A percentile compares a stretch with the other conserved stretches of the same genome.
Conservation (phyloP, 2,797 vertebrate species). For the Sebastes cheni region DNA sequence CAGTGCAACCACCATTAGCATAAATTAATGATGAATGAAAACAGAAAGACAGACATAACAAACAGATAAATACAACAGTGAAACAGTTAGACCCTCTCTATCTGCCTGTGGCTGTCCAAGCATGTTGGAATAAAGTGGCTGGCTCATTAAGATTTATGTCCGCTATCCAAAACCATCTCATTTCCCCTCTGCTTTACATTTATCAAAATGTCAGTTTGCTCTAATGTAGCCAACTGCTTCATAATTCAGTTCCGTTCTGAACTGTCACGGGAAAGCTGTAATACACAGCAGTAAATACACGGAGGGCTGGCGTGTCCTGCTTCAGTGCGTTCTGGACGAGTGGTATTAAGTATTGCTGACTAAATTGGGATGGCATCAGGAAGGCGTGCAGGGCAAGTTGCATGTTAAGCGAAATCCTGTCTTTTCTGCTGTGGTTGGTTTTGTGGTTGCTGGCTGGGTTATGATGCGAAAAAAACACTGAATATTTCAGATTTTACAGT, state of each 20-base stretch:
- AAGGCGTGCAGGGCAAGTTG: constrained; percentile 20
- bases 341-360: constrained; percentile 41
- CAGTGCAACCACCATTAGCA: constrained; percentile 2
- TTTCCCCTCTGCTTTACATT: constrained; percentile 76
- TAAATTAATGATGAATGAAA: constrained; percentile 28
- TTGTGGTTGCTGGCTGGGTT: neutral
- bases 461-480: neutral
- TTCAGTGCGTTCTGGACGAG: constrained; percentile 35
- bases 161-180: constrained; percentile 68
- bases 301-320: constrained; percentile 32
- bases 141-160: constrained; percentile 77
- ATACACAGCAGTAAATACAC: constrained; percentile 47
- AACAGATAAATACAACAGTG: constrained; percentile 35
- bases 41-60: constrained; percentile 1
- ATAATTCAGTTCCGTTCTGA: constrained; percentile 68
- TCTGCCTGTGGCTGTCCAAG: constrained; percentile 34
- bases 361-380: constrained; percentile 54
- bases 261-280: constrained; percentile 51
- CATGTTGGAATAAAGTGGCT: constrained; percentile 62
- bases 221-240: constrained; percentile 64
- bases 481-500: constrained; percentile 11
- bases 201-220: constrained; percentile 75
- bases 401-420: constrained; percentile 25
- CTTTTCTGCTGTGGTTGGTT: neutral
- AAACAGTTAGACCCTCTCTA: constrained; percentile 7